Conservation (phyloP, 1,140 invertebrate species). For the Aethina tumida region DNA sequence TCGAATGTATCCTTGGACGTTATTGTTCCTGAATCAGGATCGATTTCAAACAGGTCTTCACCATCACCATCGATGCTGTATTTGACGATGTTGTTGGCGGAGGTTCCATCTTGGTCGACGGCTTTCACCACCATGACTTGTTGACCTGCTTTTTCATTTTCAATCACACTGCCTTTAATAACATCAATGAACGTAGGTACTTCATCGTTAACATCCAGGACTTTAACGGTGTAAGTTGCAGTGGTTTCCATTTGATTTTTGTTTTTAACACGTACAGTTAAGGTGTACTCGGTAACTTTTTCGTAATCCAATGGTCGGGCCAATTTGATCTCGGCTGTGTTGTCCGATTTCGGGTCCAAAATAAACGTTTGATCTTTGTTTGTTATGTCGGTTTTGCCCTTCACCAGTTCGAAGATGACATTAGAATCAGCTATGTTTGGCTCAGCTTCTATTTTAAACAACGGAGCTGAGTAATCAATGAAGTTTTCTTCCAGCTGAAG, state of each 20-base stretch:
- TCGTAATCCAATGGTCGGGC: conserved; percentile 72
- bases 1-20: conserved; percentile 69
- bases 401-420: conserved; percentile 67
- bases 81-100: conserved; percentile 68
- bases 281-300: conserved; percentile 65
- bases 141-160: conserved; percentile 68
- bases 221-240: conserved; percentile 62
- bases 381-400: conserved; percentile 70
- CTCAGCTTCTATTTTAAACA: conserved; percentile 58
- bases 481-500: conserved; percentile 57
- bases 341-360: conserved; percentile 49
- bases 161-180: conserved; percentile 65
- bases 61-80: conserved; percentile 63
- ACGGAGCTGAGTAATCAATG: conserved; percentile 52
- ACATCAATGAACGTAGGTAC: conserved; percentile 74
- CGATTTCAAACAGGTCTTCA: conserved; percentile 66
- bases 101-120: conserved; percentile 75
- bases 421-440: conserved; percentile 65
- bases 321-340: conserved; percentile 56
- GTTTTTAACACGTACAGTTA: conserved; percentile 75
- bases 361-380: conserved; percentile 72
- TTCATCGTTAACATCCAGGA: conserved; percentile 81
- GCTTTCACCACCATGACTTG: conserved; percentile 64
- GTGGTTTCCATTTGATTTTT: conserved; percentile 69
- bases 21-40: conserved; percentile 72